phyloP scores from a whole-genome alignment of 2,797 vertebrate species.

The Sebastes iracundus region DNA sequence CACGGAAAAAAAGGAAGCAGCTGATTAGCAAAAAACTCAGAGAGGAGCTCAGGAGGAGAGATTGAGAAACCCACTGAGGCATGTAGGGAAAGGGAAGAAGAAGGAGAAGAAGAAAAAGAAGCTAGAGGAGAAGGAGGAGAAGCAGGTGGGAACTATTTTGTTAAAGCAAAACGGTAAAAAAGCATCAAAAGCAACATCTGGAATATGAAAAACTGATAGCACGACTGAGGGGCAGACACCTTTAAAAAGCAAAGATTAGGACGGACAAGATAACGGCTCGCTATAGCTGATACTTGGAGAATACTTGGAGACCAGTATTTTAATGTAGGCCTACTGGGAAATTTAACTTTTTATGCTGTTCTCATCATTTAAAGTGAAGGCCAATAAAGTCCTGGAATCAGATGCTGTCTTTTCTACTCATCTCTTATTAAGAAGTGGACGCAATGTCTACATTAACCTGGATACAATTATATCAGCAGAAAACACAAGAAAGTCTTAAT shows the following conservation, averaged over 20 bases:
- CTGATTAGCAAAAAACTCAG: slow-evolving; percentile 47
- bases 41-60: slow-evolving; percentile 27
- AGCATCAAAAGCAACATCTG: slow-evolving; percentile 51
- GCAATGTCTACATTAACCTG: neutral
- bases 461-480: neutral
- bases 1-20: slow-evolving; percentile 46
- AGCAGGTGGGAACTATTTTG: slow-evolving; percentile 42
- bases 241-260: slow-evolving; percentile 47
- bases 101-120: neutral
- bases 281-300: neutral
- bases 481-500: neutral
- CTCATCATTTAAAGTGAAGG: slow-evolving; percentile 10
- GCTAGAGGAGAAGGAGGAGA: slow-evolving; percentile 28
- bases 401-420: neutral
- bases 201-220: slow-evolving; percentile 53
- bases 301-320: slow-evolving; percentile 1
- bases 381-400: slow-evolving; percentile 2
- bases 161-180: slow-evolving; percentile 57
- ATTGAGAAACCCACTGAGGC: slow-evolving; percentile 45
- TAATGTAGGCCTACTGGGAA: neutral
- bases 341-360: slow-evolving; percentile 2
- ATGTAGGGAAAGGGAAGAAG: slow-evolving; percentile 10
- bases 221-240: slow-evolving; percentile 57
- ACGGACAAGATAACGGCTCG: neutral
- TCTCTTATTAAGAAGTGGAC: neutral